Evolutionary conservation across 2,888 invertebrate genomes (phyloP), one percentile per base, ranked within the genome.

Genomic region (Seira sanloemensis): DNA sequence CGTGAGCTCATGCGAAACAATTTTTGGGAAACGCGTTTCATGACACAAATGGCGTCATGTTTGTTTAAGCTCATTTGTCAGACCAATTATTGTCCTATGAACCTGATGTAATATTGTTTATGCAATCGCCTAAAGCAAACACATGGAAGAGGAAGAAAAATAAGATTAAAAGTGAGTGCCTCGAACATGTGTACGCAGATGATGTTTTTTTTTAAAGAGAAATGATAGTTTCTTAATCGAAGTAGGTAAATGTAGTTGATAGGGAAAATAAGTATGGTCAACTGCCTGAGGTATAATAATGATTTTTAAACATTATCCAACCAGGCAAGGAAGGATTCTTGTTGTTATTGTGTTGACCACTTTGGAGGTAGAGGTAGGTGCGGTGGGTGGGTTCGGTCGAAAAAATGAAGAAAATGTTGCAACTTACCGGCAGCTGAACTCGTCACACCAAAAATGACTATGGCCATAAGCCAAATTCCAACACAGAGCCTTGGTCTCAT

Each of bases 401-500:
- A 27, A 78, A 18, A 68, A 19, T 77, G 50, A 26, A 75, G 79
- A 84, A 83, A 77, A 77, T 73, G 71, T 87, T 75, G 21, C 66
- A 73, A 84, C 89, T 89, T 88, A 89, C 89, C 89, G 77, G 87
- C 80, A 74, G 89, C 89, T 67, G 85, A 84, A 19, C 86, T 86
- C 78, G 89, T 83, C 75, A 88, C 88, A 78, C 87, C 89, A 80
- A 88, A 87, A 85, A 89, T 82, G 79, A 89, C 86, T 80, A 88
- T 88, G 89, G 89, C 89, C 79, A 88, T 80, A 81, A 89, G 89
- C 89, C 89, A 89, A 78, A 88, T 82, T 86, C 86, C 86, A 78
- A 86, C 78, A 87, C 86, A 88, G 87, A 88, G 86, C 87, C 88
- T 72, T 58, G 89, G 89, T 89, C 88, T 88, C 89, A 89, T 89